These are phyloP conservation scores for Acronicta aceris DNA, from an alignment of 2,888 invertebrate genomes.

Conservation along the genomic window DNA sequence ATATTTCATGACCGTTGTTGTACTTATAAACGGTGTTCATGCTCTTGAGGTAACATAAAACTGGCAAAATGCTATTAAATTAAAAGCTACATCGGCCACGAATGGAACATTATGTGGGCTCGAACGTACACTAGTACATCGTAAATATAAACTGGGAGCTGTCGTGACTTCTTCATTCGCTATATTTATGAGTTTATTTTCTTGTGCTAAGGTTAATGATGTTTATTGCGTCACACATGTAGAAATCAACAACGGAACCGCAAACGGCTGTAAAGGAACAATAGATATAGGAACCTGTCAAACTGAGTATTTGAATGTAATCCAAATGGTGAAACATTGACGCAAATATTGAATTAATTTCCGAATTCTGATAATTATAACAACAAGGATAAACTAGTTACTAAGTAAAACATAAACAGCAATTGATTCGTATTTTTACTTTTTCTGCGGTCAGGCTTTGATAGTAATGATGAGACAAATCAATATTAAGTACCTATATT, in stretches of 20 bases:
- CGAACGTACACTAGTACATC: slow-evolving; percentile 43
- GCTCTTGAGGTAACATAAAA: slow-evolving; percentile 60
- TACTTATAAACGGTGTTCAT: slow-evolving; percentile 53
- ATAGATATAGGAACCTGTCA: slow-evolving; percentile 35
- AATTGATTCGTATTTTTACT: no score
- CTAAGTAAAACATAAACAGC: no score
- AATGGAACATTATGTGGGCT: slow-evolving; percentile 54
- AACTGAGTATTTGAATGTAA: slow-evolving; percentile 42
- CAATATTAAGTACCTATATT: no score
- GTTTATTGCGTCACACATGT: slow-evolving; percentile 42
- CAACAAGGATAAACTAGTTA: not conserved
- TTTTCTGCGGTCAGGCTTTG: no score
- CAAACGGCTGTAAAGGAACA: slow-evolving; percentile 20
- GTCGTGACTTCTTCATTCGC: slow-evolving; percentile 52
- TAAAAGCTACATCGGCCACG: slow-evolving; percentile 58
- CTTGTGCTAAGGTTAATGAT: slow-evolving; percentile 45
- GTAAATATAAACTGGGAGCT: slow-evolving; percentile 55
- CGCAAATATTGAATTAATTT: slow-evolving; percentile 13
- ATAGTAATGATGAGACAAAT: not conserved
- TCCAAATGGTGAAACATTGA: slow-evolving; percentile 39
- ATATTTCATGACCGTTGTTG: slow-evolving; percentile 17
- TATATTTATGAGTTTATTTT: slow-evolving; percentile 61
- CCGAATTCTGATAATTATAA: slow-evolving; percentile 1
- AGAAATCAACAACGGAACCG: slow-evolving; percentile 40
- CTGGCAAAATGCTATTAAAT: slow-evolving; percentile 57